Evolutionary conservation across 64 coral and sea anemone genomes (phyloP).

Genomic region (Actinia tenebrosa): DNA sequence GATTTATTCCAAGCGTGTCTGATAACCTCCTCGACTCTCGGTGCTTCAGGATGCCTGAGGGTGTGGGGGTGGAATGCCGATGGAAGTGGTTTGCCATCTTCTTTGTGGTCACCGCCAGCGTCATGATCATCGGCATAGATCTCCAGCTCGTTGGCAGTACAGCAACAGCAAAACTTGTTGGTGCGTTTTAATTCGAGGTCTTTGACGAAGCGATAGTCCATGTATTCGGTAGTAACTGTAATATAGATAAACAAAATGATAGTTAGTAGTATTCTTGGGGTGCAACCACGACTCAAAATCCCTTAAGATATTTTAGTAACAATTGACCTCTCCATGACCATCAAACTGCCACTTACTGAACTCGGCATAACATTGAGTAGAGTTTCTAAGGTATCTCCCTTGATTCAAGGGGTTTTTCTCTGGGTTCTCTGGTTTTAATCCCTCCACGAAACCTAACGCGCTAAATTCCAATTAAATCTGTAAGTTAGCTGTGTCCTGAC

Average conservation of each 20-base stretch:
- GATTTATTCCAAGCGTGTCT: slow-evolving; percentile 83
- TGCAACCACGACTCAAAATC: too few species aligned
- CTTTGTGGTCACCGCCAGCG: slow-evolving; percentile 59
- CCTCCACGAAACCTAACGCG: too few species aligned
- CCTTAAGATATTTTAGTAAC: too few species aligned
- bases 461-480: too few species aligned
- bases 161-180: slow-evolving; percentile 80
- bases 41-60: slow-evolving; percentile 85
- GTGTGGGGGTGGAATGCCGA: slow-evolving; percentile 86
- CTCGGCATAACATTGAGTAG: too few species aligned
- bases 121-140: slow-evolving; percentile 93
- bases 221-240: slow-evolving; percentile 92
- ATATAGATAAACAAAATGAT: background rate
- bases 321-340: too few species aligned
- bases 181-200: slow-evolving; percentile 91
- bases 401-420: too few species aligned
- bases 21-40: slow-evolving; percentile 81
- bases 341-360: too few species aligned
- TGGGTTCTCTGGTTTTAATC: too few species aligned
- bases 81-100: slow-evolving; percentile 48
- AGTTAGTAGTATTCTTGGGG: too few species aligned
- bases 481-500: too few species aligned
- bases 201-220: slow-evolving; percentile 97
- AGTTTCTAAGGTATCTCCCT: too few species aligned
- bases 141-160: slow-evolving; percentile 70